A percentile compares a stretch with the other conserved stretches of the same genome.
Conservation (phyloP, 1,140 invertebrate genomes). For the Ridgeia piscesae region DNA sequence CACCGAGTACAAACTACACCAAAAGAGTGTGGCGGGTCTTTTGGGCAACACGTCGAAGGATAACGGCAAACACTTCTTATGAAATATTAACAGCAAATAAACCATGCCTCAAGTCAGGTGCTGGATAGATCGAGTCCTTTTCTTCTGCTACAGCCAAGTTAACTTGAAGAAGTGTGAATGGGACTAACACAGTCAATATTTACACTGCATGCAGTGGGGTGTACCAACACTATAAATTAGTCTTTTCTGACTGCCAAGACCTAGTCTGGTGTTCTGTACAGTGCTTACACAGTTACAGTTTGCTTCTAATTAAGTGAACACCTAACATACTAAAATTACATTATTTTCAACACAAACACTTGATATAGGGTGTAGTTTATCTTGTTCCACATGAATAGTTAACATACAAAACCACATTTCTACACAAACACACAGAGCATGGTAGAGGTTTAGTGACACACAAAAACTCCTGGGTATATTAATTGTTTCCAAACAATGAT, state of each 20-base stretch:
- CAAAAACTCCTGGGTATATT: no score
- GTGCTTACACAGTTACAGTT: no score
- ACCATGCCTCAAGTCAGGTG: not conserved
- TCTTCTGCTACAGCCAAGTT: not conserved
- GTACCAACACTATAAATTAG: not conserved
- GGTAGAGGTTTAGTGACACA: no score
- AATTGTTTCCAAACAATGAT: no score
- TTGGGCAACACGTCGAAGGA: not conserved
- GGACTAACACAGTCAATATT: not conserved
- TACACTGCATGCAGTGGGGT: not conserved
- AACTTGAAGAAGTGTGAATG: not conserved
- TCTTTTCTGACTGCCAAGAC: not conserved
- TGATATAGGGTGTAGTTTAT: no score
- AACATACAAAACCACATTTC: no score
- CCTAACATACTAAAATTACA: no score
- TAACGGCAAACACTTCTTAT: not conserved
- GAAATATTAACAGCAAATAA: not conserved
- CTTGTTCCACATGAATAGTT: no score
- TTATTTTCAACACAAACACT: no score
- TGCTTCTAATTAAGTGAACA: no score
- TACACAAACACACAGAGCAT: no score
- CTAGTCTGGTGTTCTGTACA: not conserved
- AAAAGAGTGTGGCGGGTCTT: not conserved
- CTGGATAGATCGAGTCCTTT: not conserved
- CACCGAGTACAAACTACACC: not conserved